These are phyloP conservation scores for Hoplias malabaricus DNA, from an alignment of 2,113 vertebrate species.

Conservation along the genomic window DNA sequence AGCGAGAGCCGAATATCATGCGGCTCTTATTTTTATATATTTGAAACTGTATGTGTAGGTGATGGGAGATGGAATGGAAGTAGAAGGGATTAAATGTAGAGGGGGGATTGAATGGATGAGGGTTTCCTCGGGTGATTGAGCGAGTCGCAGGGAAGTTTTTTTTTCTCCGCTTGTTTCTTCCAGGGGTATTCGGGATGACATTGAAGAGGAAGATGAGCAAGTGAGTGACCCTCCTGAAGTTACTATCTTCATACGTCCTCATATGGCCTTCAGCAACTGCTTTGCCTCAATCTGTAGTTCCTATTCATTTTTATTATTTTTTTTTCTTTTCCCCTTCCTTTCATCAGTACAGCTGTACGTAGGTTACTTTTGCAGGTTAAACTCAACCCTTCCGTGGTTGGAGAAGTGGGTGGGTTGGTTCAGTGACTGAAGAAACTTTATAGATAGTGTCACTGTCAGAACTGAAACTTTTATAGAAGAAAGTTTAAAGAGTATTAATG, in stretches of 20 bases:
- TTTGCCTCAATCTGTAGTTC: conserved; percentile 19
- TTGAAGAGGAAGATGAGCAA: conserved; percentile 99
- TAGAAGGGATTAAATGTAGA: background rate
- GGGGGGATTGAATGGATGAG: conserved; percentile 56
- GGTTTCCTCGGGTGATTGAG: conserved; percentile 87
- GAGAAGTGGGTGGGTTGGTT: background rate
- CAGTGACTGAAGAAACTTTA: background rate
- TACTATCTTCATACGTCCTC: conserved; percentile 61
- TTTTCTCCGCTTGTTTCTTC: conserved; percentile 99
- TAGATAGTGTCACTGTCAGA: too few species aligned
- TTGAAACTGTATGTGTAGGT: conserved; percentile 27
- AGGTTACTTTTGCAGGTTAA: background rate
- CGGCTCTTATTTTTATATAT: background rate
- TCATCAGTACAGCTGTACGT: background rate
- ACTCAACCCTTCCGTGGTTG: background rate
- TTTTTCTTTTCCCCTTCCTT: background rate
- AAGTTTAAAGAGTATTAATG: too few species aligned
- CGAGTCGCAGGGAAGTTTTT: conserved; percentile 99
- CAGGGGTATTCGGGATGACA: conserved; percentile 99
- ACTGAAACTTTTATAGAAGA: too few species aligned
- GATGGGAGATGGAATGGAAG: conserved; percentile 19
- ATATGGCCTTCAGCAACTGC: conserved; percentile 30
- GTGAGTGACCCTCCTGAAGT: conserved; percentile 94
- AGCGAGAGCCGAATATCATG: background rate
- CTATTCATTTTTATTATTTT: background rate